A percentile compares a stretch with the other conserved stretches of the same genome.
phyloP scores from a whole-genome alignment of 2,888 invertebrate species.

The Sinohyriopsis cumingii region DNA sequence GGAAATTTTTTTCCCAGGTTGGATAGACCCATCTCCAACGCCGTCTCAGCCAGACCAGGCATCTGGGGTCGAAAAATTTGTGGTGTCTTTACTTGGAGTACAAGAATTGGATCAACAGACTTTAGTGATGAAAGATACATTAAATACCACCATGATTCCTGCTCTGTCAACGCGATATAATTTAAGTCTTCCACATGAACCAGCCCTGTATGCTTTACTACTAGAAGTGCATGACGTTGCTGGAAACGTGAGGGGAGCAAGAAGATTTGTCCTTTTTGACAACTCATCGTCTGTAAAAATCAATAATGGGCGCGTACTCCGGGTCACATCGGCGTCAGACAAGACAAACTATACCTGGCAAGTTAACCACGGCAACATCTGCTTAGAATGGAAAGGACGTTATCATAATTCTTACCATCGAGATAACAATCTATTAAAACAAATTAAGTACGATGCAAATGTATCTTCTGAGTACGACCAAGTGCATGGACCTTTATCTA shows the following conservation, averaged over 20 bases:
- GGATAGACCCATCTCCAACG: slow-evolving; percentile 34
- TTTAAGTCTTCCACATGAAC: slow-evolving; percentile 5
- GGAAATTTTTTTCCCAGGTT: slow-evolving; percentile 25
- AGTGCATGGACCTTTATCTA: slow-evolving; percentile 23
- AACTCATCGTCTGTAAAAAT: slow-evolving; percentile 22
- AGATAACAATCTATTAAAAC: slow-evolving; percentile 22
- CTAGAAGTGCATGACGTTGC: slow-evolving; percentile 38
- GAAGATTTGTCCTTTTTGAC: slow-evolving; percentile 41
- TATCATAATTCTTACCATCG: slow-evolving; percentile 31
- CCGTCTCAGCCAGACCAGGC: slow-evolving; percentile 18
- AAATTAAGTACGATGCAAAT: slow-evolving; percentile 13
- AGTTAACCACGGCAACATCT: slow-evolving; percentile 28
- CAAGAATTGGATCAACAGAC: slow-evolving; percentile 1
- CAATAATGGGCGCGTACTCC: slow-evolving; percentile 6
- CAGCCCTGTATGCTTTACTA: slow-evolving; percentile 26
- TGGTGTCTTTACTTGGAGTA: slow-evolving; percentile 19
- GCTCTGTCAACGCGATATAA: background rate
- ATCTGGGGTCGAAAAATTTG: slow-evolving; percentile 29
- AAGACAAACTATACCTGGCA: slow-evolving; percentile 35
- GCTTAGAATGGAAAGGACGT: slow-evolving; percentile 33
- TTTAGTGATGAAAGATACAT: background rate
- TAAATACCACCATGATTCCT: background rate
- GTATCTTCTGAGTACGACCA: slow-evolving; percentile 34
- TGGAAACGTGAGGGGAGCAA: slow-evolving; percentile 26
- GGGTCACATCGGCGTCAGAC: slow-evolving; percentile 24